These are phyloP conservation scores for Margaritifera margaritifera DNA, from an alignment of 2,888 invertebrate genomes.

Conservation along the genomic window DNA sequence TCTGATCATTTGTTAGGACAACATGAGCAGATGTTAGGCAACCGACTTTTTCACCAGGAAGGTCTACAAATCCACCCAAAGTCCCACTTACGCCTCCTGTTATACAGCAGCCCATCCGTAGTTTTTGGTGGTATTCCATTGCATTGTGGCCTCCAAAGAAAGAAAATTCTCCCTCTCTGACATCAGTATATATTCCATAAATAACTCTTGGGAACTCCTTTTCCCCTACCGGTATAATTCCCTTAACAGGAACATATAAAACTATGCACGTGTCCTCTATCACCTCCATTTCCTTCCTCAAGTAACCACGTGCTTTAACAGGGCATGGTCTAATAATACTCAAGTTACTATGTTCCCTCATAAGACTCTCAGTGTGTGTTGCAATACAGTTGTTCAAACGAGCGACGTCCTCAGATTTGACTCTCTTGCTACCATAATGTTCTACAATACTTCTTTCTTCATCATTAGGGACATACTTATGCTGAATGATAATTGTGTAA, in stretches of 20 bases:
- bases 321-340: neutral
- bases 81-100: no score
- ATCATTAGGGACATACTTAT: no score
- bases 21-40: no score
- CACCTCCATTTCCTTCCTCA: neutral
- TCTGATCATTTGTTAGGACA: no score
- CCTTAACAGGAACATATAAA: slow-evolving; percentile 7
- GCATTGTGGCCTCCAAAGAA: neutral
- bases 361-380: neutral
- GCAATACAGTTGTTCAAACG: neutral
- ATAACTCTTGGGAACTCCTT: neutral
- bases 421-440: neutral
- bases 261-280: neutral
- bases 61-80: no score
- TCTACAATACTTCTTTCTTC: no score
- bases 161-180: slow-evolving; percentile 5
- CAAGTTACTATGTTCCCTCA: neutral
- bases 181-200: neutral
- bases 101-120: slow-evolving; percentile 6
- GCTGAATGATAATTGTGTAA: no score
- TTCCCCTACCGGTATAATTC: slow-evolving; percentile 5
- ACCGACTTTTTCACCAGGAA: no score
- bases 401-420: neutral
- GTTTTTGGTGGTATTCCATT: neutral
- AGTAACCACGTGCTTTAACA: neutral